These are phyloP conservation scores for Autographa pulchrina DNA, from an alignment of 2,888 invertebrate genomes.

Conservation along the genomic window DNA sequence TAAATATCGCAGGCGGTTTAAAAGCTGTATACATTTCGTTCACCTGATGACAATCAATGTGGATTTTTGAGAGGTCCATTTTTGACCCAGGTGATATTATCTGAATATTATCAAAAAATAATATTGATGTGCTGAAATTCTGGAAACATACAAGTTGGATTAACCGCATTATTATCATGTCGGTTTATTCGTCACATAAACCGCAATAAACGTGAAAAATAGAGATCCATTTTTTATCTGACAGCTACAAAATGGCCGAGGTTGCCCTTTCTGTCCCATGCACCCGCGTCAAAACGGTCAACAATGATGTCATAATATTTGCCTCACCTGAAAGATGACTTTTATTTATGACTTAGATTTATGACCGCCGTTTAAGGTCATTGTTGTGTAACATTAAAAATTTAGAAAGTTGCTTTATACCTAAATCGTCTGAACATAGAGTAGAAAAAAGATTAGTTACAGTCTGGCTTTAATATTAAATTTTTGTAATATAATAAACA, in stretches of 20 bases:
- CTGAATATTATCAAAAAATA: not conserved
- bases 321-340: constrained; percentile 19
- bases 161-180: not conserved
- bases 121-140: not conserved
- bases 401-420: no score
- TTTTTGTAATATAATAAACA: no score
- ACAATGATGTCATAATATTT: constrained; percentile 31
- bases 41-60: not conserved
- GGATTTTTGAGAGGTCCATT: not conserved
- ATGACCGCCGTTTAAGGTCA: not conserved
- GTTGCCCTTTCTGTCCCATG: constrained; percentile 21
- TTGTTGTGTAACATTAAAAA: not conserved
- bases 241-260: constrained; percentile 14
- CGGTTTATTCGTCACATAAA: not conserved
- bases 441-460: no score
- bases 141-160: no score
- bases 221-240: not conserved
- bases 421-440: no score
- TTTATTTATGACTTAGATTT: no score
- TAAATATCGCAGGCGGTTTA: no score
- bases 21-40: no score
- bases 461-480: no score
- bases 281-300: constrained; percentile 30
- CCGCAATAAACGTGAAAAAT: constrained; percentile 9
- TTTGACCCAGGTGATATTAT: not conserved